Evolutionary conservation across 1,140 invertebrate species (phyloP).

Genomic region (Teleogryllus occipitalis): DNA sequence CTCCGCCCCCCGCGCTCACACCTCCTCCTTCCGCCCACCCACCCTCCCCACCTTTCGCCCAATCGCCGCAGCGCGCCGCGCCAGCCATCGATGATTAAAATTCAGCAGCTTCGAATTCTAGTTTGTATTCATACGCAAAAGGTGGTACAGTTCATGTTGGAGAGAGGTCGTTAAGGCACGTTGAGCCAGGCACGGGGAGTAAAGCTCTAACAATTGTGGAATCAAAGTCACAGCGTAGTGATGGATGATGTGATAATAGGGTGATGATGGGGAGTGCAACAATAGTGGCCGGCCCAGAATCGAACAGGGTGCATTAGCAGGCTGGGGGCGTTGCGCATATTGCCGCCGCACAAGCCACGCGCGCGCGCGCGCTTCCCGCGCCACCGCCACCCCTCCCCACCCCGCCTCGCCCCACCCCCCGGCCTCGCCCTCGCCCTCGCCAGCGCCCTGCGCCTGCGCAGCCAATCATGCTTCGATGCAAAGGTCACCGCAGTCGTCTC

Average conservation of each 20-base stretch:
- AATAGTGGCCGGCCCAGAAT: background rate
- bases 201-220: background rate
- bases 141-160: background rate
- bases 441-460: background rate
- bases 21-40: background rate
- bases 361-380: background rate
- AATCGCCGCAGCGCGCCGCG: background rate
- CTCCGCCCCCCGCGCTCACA: background rate
- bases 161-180: background rate
- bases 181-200: background rate
- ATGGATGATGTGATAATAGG: background rate
- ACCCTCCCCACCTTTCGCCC: too few relatives aligned
- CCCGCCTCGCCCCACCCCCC: too few relatives aligned
- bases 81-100: background rate
- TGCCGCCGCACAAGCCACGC: background rate
- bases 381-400: too few relatives aligned
- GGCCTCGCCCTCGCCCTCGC: background rate
- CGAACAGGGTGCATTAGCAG: background rate
- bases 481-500: background rate
- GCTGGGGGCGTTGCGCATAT: background rate
- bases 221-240: conserved; percentile 3
- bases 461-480: background rate
- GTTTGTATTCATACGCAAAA: conserved; percentile 1
- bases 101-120: background rate
- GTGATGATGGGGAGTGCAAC: background rate